Conservation (phyloP, 2,797 vertebrate species). For the Liparis tanakae region DNA sequence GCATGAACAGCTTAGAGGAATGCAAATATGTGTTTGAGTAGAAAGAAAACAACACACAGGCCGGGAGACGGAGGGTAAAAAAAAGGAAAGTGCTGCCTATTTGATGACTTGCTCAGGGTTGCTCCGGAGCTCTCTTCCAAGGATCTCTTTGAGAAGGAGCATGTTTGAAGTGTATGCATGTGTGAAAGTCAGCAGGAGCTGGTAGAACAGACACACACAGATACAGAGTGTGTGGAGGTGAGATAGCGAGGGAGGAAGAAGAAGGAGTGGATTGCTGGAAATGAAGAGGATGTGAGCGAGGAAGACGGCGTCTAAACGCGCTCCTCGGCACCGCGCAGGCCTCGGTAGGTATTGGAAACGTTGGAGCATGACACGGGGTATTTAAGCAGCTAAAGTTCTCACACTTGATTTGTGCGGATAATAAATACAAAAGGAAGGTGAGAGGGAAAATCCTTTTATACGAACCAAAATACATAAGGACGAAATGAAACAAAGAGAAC, state of each 20-base stretch:
- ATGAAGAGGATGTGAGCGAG: conserved; percentile 27
- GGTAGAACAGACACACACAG: conserved; percentile 44
- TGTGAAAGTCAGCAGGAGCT: conserved; percentile 41
- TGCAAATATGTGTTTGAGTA: conserved; percentile 32
- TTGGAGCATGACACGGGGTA: conserved; percentile 7
- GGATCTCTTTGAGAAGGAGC: conserved; percentile 57
- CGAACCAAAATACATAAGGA: neutral
- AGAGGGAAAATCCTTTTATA: neutral
- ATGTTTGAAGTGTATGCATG: conserved; percentile 63
- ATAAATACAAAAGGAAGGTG: neutral
- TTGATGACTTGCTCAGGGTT: conserved; percentile 65
- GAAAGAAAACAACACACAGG: conserved; percentile 8
- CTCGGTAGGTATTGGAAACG: conserved; percentile 16
- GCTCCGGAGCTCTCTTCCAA: conserved; percentile 44
- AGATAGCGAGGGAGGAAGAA: conserved; percentile 31
- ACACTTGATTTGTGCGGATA: no score
- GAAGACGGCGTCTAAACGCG: conserved; percentile 13
- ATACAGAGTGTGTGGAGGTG: conserved; percentile 44
- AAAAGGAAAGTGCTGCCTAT: conserved; percentile 36
- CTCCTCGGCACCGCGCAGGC: neutral
- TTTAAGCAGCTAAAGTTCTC: conserved; percentile 22
- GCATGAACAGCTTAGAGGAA: neutral
- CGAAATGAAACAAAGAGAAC: neutral
- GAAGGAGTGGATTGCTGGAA: conserved; percentile 22
- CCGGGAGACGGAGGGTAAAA: conserved; percentile 15